A percentile compares a stretch with the other conserved stretches of the same genome.
Conservation (phyloP, 2,797 vertebrate genomes). For the Chelon labrosus region DNA sequence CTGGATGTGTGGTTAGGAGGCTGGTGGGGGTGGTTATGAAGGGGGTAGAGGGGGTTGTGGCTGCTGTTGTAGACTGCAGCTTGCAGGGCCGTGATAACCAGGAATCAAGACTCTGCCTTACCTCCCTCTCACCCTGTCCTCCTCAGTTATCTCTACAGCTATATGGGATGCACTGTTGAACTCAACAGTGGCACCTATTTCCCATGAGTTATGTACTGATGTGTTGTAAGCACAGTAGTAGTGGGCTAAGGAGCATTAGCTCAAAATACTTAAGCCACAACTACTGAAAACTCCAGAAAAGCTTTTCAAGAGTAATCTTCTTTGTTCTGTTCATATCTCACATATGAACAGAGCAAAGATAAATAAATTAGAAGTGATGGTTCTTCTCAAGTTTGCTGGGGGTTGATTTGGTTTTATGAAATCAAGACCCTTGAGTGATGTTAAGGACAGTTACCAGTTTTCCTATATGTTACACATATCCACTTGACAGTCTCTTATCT, state of each 20-base stretch:
- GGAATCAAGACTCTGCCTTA: conserved; percentile 66
- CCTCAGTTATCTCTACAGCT: conserved; percentile 34
- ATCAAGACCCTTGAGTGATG: conserved; percentile 22
- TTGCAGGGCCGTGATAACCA: conserved; percentile 77
- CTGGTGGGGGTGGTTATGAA: conserved; percentile 35
- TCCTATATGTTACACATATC: conserved; percentile 31
- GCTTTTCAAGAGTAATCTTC: conserved; percentile 1
- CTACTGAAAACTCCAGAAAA: conserved; percentile 10
- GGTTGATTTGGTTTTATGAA: conserved; percentile 21
- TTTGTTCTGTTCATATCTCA: too few species aligned
- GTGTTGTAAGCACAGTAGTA: conserved; percentile 17
- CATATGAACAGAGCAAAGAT: not conserved
- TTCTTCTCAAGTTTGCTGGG: not conserved
- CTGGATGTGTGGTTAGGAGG: conserved; percentile 69
- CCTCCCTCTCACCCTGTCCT: conserved; percentile 48
- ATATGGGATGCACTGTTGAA: conserved; percentile 49
- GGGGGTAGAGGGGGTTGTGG: conserved; percentile 32
- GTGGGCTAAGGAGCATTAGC: conserved; percentile 9
- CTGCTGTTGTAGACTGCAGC: conserved; percentile 70
- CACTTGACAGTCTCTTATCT: conserved; percentile 47
- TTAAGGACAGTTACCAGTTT: conserved; percentile 46
- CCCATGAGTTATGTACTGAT: conserved; percentile 34
- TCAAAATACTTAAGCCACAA: conserved; percentile 21
- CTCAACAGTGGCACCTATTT: conserved; percentile 56
- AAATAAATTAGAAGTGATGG: not conserved